These are phyloP conservation scores for Toxotes jaculatrix DNA, from an alignment of 2,113 vertebrate genomes.

Conservation along the genomic window DNA sequence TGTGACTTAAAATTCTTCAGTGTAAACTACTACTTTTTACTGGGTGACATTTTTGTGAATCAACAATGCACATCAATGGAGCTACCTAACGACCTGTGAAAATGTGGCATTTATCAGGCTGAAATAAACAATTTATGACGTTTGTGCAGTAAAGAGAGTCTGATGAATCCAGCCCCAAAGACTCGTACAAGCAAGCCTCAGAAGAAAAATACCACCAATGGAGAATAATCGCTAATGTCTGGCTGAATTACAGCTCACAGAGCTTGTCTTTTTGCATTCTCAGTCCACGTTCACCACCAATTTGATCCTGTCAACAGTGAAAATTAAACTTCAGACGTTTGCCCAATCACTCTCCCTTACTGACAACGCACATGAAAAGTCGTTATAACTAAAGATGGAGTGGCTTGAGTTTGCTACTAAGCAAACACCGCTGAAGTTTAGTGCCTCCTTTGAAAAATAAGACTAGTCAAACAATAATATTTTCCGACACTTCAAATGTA, in stretches of 20 bases:
- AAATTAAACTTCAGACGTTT: not conserved
- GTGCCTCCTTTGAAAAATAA: slow-evolving; percentile 34
- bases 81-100: not conserved
- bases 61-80: not conserved
- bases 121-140: not conserved
- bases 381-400: slow-evolving; percentile 14
- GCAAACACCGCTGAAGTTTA: not conserved
- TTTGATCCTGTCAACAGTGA: not conserved
- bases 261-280: not conserved
- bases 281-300: not conserved
- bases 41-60: not conserved
- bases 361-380: not conserved
- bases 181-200: not conserved
- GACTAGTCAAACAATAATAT: slow-evolving; percentile 44
- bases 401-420: not conserved
- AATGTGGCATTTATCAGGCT: not conserved
- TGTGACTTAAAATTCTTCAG: not conserved
- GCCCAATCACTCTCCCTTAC: not conserved
- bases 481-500: slow-evolving; percentile 20
- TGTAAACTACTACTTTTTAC: not conserved
- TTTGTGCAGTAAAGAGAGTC: not conserved
- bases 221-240: not conserved
- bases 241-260: not conserved
- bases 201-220: too few species aligned
- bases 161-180: not conserved